Percentiles rank a stretch among this genome's conserved stretches.
phyloP scores from a whole-genome alignment of 2,113 vertebrate genomes.

The Platysteira castanea region DNA sequence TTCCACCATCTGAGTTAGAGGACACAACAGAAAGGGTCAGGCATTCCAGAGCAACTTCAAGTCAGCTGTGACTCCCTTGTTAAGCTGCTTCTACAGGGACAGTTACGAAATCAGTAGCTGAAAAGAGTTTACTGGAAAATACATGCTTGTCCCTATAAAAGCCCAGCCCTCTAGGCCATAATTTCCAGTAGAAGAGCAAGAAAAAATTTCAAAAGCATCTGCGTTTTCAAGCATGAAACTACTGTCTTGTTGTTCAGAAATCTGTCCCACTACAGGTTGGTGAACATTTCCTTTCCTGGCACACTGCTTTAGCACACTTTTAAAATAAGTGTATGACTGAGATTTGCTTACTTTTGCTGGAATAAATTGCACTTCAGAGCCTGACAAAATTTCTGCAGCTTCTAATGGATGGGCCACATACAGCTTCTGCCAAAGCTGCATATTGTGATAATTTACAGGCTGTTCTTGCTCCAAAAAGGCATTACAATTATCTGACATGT shows the following conservation, averaged over 20 bases:
- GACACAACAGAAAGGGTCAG: background rate
- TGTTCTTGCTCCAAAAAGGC: background rate
- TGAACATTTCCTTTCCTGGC: background rate
- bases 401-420: fast-evolving
- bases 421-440: background rate
- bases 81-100: background rate
- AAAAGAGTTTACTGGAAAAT: background rate
- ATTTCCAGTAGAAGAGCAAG: background rate
- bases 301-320: background rate
- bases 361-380: background rate
- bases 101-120: background rate
- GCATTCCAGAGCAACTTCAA: fast-evolving
- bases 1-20: background rate
- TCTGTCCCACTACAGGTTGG: background rate
- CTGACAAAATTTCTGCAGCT: background rate
- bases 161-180: background rate
- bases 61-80: background rate
- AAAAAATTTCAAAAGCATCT: background rate
- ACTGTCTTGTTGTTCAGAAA: background rate
- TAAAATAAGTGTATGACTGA: background rate
- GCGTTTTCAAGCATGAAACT: background rate
- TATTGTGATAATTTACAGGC: background rate
- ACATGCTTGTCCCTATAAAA: background rate
- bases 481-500: background rate
- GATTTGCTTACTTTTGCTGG: background rate